phyloP scores from a whole-genome alignment of 1,140 invertebrate genomes.

The Oryzaephilus surinamensis region DNA sequence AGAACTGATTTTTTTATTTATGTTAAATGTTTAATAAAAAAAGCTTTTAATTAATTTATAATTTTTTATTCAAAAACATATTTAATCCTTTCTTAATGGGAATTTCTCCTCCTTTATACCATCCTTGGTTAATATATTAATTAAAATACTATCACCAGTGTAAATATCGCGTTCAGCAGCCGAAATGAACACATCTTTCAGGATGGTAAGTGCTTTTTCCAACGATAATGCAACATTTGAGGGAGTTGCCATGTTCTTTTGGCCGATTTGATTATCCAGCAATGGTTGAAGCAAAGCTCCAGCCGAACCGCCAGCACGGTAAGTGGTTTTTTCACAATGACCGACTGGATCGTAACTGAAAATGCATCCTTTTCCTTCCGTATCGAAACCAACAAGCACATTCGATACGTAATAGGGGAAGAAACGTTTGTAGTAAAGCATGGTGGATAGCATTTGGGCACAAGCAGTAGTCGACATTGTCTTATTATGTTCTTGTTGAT shows the following conservation, averaged over 20 bases:
- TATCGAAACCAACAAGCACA: conserved; percentile 81
- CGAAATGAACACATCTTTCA: conserved; percentile 94
- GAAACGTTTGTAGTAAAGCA: conserved; percentile 94
- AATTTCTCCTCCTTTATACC: conserved; percentile 65
- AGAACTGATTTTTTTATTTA: too few species aligned
- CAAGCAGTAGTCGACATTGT: conserved; percentile 84
- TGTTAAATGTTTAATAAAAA: too few species aligned
- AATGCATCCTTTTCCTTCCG: conserved; percentile 83
- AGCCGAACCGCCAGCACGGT: conserved; percentile 74
- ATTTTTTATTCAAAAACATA: conserved; percentile 5
- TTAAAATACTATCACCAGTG: conserved; percentile 84
- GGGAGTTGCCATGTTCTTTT: conserved; percentile 69
- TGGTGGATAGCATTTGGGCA: conserved; percentile 90
- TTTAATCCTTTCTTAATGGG: conserved; percentile 69
- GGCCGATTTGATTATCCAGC: conserved; percentile 82
- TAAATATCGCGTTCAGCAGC: conserved; percentile 96
- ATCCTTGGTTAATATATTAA: conserved; percentile 85
- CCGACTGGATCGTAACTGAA: conserved; percentile 97
- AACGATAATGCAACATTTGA: conserved; percentile 53
- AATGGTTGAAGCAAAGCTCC: conserved; percentile 72
- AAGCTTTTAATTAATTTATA: too few species aligned
- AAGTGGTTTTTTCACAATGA: conserved; percentile 72
- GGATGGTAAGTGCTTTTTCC: conserved; percentile 71
- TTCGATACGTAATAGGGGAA: conserved; percentile 98
- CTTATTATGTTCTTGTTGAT: conserved; percentile 90